Evolutionary conservation across 2,797 vertebrate genomes (phyloP).

Genomic region (Macropus fuliginosus): DNA sequence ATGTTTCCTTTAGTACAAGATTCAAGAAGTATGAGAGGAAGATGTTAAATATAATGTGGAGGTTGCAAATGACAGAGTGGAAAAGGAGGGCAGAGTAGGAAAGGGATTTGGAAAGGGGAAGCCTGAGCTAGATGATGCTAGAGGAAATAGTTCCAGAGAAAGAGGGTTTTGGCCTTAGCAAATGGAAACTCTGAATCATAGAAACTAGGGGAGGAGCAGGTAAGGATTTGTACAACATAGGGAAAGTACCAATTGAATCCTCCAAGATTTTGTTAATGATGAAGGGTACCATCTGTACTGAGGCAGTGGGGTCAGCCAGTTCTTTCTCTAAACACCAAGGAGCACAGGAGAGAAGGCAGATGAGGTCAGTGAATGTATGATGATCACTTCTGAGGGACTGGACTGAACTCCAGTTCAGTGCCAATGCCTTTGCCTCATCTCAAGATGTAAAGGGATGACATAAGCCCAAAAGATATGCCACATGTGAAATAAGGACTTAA

Average conservation of each 20-base stretch:
- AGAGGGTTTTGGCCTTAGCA: background rate
- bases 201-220: slow-evolving; percentile 11
- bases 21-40: background rate
- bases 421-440: background rate
- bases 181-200: background rate
- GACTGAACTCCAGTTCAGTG: background rate
- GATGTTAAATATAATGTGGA: background rate
- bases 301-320: background rate
- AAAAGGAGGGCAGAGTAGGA: background rate
- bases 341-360: background rate
- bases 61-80: background rate
- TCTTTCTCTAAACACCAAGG: background rate
- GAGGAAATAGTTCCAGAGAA: background rate
- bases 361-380: background rate
- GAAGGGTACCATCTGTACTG: slow-evolving; percentile 19
- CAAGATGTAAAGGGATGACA: background rate
- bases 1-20: background rate
- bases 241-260: slow-evolving; percentile 54
- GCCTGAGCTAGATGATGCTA: background rate
- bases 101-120: background rate
- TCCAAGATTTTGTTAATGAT: slow-evolving; percentile 51
- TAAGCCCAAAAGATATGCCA: background rate
- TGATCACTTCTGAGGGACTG: background rate
- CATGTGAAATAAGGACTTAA: background rate
- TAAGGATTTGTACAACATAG: slow-evolving; percentile 41